Evolutionary conservation across 2,888 invertebrate genomes (phyloP), one percentile per base, ranked within the genome.

Genomic region (Uloborus plumipes): DNA sequence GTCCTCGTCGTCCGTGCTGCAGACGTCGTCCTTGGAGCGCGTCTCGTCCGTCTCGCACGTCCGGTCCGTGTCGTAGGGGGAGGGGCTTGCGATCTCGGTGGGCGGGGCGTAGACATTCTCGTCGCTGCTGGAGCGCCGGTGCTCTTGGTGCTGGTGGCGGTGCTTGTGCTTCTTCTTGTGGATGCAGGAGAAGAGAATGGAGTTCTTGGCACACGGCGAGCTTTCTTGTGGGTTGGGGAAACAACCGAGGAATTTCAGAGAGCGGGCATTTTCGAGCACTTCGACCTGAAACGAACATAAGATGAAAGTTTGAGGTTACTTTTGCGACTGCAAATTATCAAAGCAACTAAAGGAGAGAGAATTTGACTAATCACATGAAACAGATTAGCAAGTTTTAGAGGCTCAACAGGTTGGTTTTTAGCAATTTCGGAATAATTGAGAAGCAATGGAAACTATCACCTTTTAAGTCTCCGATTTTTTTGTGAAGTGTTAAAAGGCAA

Each of bases 191-290:
- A 85, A 85, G n/a, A 86, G 66, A 50, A 76, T 62, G 31, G 84
- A 83, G 64, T 83, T 85, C 53, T 85, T 86, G 55, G 82, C 76
- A 58, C 86, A 86, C 4, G 85, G 85, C 18, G 82, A 85, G 55
- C 75, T 84, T 18, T 85, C 84, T 62, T 83, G 85, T 18, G 84
- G 84, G 62, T 84, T 74, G 13, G 85, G 76, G 22, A 86, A 77
- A 20, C 86, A 86, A 31, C 85, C 85, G 51, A 85, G 82, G 62
- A 85, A 77, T 50, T 84, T 84, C 50, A 72, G 69, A 65, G 77
- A 73, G 6, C 84, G 78, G 31, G 78, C 82, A 71, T 76, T 85
- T 55, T 85, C 84, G 4, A 85, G 75, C 1, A 82, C 82, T 74
- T 84, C 80, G 55, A 81, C 75, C 80, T 81, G 20, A 1, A 74